Evolutionary conservation across 2,888 invertebrate genomes (phyloP).

Genomic region (Dorcus hopei): DNA sequence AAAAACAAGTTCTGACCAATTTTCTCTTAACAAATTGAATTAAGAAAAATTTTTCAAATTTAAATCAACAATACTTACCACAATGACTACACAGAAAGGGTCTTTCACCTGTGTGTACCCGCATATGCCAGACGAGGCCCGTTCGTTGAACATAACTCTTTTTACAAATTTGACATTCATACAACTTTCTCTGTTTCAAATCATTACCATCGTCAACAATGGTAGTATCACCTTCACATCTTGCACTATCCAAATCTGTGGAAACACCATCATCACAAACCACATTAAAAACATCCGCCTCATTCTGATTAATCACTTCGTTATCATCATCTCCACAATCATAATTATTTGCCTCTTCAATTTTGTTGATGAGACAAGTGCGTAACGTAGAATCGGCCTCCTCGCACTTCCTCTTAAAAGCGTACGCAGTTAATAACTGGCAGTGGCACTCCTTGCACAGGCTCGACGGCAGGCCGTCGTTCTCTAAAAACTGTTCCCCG

Average conservation of each 20-base stretch:
- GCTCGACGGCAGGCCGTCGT: conserved; percentile 22
- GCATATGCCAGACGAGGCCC: conserved; percentile 22
- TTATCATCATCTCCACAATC: not conserved
- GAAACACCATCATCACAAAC: too few species aligned
- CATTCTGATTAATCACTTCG: not conserved
- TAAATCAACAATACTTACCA: conserved; percentile 16
- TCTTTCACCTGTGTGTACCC: conserved; percentile 24
- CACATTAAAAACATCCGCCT: not conserved
- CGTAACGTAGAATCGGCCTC: conserved; percentile 20
- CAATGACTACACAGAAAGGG: conserved; percentile 30
- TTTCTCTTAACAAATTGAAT: too few species aligned
- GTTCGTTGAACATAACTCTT: conserved; percentile 20
- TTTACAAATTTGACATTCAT: conserved; percentile 21
- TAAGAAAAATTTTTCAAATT: too few species aligned
- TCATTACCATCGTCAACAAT: not conserved
- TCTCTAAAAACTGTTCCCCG: conserved; percentile 12
- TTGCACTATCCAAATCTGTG: too few species aligned
- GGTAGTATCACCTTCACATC: not conserved
- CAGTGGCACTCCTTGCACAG: conserved; percentile 22
- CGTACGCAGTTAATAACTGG: conserved; percentile 21
- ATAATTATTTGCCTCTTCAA: not conserved
- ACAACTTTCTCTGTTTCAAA: conserved; percentile 7
- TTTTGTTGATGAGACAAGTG: not conserved
- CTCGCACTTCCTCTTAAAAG: conserved; percentile 25
- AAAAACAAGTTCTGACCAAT: too few species aligned